These are phyloP conservation scores for Minunthozetes semirufus DNA, from an alignment of 2,888 invertebrate species.

Conservation along the genomic window DNA sequence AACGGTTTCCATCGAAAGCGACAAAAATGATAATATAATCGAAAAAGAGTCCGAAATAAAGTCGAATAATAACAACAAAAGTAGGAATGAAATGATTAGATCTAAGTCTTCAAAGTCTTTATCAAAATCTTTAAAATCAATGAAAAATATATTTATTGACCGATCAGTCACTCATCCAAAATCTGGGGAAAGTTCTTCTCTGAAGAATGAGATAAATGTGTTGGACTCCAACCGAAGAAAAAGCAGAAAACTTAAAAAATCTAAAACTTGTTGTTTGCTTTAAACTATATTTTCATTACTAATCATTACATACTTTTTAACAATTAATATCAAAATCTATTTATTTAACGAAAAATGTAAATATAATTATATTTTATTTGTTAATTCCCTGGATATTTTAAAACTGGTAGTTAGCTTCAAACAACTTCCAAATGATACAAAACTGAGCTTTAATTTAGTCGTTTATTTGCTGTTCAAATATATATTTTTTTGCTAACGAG, in stretches of 20 bases:
- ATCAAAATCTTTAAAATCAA: not conserved
- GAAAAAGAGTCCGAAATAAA: not conserved
- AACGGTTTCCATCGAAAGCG: not conserved
- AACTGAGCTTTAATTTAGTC: too few species aligned
- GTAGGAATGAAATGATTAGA: not conserved
- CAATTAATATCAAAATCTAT: too few species aligned
- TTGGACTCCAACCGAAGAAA: not conserved
- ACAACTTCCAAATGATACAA: too few species aligned
- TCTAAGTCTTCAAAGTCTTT: conserved; percentile 6
- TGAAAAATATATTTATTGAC: conserved; percentile 22
- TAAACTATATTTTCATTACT: too few species aligned
- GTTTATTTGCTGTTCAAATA: too few species aligned
- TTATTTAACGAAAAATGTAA: too few species aligned
- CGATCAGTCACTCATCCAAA: not conserved
- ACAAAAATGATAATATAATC: not conserved
- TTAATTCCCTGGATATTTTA: too few species aligned
- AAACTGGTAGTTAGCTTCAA: too few species aligned
- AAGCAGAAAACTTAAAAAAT: not conserved
- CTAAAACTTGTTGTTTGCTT: conserved; percentile 9
- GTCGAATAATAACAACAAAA: not conserved
- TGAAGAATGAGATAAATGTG: not conserved
- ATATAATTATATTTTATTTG: too few species aligned
- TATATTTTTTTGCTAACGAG: too few species aligned
- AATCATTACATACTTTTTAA: too few species aligned
- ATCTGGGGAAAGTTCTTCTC: not conserved